phyloP scores from a whole-genome alignment of 2,888 invertebrate genomes.

The Stomorhina lunata region DNA sequence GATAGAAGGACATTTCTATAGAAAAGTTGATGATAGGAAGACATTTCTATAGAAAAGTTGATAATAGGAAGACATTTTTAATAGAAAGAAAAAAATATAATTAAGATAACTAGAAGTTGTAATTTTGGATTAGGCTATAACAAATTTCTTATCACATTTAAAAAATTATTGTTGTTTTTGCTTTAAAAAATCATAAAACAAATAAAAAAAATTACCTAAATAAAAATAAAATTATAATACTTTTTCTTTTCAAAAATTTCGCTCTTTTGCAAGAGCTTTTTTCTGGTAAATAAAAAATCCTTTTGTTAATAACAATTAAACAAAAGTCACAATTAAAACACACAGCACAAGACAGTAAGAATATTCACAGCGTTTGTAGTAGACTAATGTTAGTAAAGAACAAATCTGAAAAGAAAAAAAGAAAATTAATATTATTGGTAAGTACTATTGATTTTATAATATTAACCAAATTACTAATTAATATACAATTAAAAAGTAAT shows the following conservation, averaged over 20 bases:
- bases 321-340: slow-evolving; percentile 6
- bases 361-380: slow-evolving; percentile 4
- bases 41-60: too few relatives aligned
- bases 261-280: neutral
- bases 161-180: neutral
- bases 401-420: slow-evolving; percentile 54
- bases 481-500: neutral
- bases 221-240: slow-evolving; percentile 23
- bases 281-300: neutral
- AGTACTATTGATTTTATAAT: neutral
- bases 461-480: neutral
- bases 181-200: neutral
- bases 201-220: slow-evolving; percentile 42
- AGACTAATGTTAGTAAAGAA: slow-evolving; percentile 23
- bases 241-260: neutral
- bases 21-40: too few relatives aligned
- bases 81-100: too few relatives aligned
- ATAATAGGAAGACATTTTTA: too few relatives aligned
- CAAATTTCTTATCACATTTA: neutral
- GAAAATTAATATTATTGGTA: neutral
- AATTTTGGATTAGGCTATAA: neutral
- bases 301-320: neutral
- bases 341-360: slow-evolving; percentile 30
- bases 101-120: too few relatives aligned
- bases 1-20: too few relatives aligned